Conservation (phyloP, 2,113 vertebrate genomes). For the Zeus faber region DNA sequence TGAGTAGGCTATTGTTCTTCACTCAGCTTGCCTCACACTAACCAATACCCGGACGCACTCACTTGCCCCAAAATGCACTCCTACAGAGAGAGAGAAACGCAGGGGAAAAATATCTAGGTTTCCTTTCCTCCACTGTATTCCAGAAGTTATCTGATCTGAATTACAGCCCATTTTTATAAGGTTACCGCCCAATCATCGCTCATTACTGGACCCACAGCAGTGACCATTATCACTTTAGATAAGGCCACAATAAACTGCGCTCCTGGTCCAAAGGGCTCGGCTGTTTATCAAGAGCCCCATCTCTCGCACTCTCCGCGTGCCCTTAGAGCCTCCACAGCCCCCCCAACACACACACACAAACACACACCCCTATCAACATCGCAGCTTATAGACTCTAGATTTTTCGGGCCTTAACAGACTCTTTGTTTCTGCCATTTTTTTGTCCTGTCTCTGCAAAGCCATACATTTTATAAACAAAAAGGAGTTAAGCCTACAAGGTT, state of each 20-base stretch:
- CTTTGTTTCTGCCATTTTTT: no score
- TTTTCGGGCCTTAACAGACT: no score
- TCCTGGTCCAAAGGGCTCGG: constrained; percentile 22
- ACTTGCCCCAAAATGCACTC: constrained; percentile 3
- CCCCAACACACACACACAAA: no score
- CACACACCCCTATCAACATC: no score
- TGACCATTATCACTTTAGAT: constrained; percentile 48
- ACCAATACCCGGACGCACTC: not conserved
- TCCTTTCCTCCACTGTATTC: constrained; percentile 13
- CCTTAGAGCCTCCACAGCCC: no score
- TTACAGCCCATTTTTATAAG: constrained; percentile 45
- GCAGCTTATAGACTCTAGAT: constrained; percentile 19
- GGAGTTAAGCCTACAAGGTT: no score
- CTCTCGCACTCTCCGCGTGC: constrained; percentile 12
- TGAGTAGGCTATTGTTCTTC: not conserved
- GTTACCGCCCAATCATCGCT: constrained; percentile 45
- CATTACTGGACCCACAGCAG: constrained; percentile 37
- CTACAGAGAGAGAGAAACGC: constrained; percentile 13
- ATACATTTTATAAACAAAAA: no score
- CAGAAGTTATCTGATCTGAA: constrained; percentile 46
- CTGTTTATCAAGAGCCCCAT: constrained; percentile 31
- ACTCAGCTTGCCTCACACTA: not conserved
- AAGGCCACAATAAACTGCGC: constrained; percentile 48
- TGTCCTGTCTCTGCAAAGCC: no score
- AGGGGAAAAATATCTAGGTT: not conserved